phyloP scores from a whole-genome alignment of 1,140 invertebrate species.

The Teleogryllus occipitalis region DNA sequence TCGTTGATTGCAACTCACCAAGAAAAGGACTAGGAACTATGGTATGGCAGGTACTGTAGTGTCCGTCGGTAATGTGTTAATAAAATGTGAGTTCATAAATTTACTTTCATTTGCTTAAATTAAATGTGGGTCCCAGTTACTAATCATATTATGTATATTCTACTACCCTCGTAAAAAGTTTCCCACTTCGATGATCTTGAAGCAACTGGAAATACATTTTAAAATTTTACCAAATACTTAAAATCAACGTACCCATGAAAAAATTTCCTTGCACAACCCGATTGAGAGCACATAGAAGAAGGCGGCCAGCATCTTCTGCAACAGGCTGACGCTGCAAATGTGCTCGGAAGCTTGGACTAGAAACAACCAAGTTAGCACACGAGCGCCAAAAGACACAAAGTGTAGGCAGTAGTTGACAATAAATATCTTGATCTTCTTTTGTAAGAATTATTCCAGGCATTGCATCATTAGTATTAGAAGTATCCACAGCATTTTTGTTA shows the following conservation, averaged over 20 bases:
- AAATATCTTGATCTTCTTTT: conserved; percentile 26
- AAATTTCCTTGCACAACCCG: neutral
- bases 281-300: conserved; percentile 25
- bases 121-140: too few species aligned
- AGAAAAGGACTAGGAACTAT: too few species aligned
- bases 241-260: neutral
- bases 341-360: conserved; percentile 45
- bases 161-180: too few species aligned
- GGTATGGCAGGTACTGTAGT: too few species aligned
- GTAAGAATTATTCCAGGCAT: neutral
- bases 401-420: conserved; percentile 34
- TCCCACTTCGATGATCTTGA: too few species aligned
- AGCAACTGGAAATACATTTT: too few species aligned
- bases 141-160: too few species aligned
- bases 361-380: conserved; percentile 45
- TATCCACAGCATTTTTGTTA: neutral
- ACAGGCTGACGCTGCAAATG: conserved; percentile 35
- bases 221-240: too few species aligned
- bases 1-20: too few species aligned
- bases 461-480: neutral
- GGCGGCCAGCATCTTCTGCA: conserved; percentile 33
- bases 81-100: too few species aligned
- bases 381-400: conserved; percentile 46
- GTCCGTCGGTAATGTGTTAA: too few species aligned
- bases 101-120: too few species aligned